Conservation (phyloP, 2,797 vertebrate species). For the Alcedo quadribrachys region DNA sequence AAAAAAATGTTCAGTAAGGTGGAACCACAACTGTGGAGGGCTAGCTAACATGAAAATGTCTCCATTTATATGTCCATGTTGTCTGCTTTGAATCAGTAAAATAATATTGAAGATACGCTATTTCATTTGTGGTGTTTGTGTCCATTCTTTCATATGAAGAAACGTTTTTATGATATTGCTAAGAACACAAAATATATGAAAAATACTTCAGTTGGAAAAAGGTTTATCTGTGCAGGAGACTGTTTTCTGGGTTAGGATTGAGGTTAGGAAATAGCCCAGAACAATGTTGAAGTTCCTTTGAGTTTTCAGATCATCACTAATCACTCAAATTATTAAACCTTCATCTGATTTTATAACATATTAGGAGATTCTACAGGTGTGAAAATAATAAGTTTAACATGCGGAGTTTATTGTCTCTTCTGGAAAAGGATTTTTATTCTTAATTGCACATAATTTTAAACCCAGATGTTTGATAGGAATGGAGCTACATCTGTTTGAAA, state of each 20-base stretch:
- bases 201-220: background rate
- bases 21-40: background rate
- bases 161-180: background rate
- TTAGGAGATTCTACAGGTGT: background rate
- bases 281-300: background rate
- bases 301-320: background rate
- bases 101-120: background rate
- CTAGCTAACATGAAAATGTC: background rate
- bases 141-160: background rate
- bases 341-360: background rate
- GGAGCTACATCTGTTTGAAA: background rate
- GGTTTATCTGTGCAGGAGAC: background rate
- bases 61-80: background rate
- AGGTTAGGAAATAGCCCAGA: background rate
- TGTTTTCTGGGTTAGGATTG: background rate
- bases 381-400: background rate
- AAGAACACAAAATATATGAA: background rate
- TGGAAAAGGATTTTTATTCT: background rate
- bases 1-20: background rate
- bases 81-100: constrained; percentile 8
- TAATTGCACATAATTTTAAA: background rate
- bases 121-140: background rate
- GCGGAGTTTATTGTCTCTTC: background rate
- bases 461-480: background rate
- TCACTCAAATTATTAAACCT: background rate